These are phyloP conservation scores for Pangasius macronema DNA, from an alignment of 2,797 vertebrate genomes.

Conservation along the genomic window DNA sequence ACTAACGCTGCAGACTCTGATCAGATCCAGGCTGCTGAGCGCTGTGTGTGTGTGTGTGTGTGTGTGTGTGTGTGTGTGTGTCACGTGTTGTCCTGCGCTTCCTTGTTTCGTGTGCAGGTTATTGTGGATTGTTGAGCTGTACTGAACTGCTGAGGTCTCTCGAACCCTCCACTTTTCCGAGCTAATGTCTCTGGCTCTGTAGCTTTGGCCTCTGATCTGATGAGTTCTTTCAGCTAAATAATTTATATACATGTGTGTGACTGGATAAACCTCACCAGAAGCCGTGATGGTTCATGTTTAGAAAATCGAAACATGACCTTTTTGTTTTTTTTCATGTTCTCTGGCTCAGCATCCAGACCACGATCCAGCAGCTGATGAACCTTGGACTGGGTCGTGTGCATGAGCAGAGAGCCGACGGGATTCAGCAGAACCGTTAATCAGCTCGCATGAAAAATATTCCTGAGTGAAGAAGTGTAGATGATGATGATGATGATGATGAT, in stretches of 20 bases:
- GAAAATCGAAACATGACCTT: background rate
- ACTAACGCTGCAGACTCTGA: too few species aligned
- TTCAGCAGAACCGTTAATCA: too few species aligned
- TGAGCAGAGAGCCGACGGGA: too few species aligned
- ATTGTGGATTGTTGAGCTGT: too few species aligned
- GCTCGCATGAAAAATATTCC: too few species aligned
- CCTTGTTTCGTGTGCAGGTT: too few species aligned
- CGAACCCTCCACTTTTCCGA: too few species aligned
- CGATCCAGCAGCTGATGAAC: background rate
- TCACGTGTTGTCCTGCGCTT: background rate
- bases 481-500: too few species aligned
- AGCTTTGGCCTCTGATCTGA: background rate
- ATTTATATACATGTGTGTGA: background rate
- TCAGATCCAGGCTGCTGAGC: background rate
- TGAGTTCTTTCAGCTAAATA: background rate
- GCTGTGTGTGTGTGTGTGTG: background rate
- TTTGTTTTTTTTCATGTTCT: background rate
- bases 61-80: background rate
- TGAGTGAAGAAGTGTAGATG: too few species aligned
- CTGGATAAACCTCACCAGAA: background rate
- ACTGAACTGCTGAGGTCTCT: too few species aligned
- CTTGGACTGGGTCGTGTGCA: background rate
- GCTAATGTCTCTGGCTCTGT: background rate
- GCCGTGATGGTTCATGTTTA: too few species aligned
- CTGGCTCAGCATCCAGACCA: background rate